phyloP scores from a whole-genome alignment of 1,140 invertebrate genomes.

The Zaprionus ornatus region DNA sequence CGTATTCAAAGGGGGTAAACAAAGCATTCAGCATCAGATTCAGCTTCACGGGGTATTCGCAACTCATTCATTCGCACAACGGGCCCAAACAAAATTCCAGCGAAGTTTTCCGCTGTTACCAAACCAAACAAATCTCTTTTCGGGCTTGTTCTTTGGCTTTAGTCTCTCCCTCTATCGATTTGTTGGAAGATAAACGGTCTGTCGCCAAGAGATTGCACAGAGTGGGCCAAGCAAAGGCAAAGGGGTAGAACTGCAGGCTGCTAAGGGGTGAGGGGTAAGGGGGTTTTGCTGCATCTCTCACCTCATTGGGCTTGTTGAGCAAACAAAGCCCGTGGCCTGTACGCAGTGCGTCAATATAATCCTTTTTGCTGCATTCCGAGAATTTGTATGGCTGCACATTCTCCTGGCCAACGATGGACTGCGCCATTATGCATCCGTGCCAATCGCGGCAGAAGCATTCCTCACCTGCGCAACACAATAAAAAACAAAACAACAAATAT shows the following conservation, averaged over 20 bases:
- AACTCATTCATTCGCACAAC: neutral
- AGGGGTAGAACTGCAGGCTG: too few species aligned
- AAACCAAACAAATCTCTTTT: neutral
- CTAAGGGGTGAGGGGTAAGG: neutral
- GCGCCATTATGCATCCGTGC: slow-evolving; percentile 98
- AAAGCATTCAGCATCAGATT: neutral
- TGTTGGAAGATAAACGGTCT: neutral
- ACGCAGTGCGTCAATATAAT: slow-evolving; percentile 92
- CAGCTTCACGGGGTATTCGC: neutral
- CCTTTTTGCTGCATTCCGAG: slow-evolving; percentile 93
- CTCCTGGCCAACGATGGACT: slow-evolving; percentile 94
- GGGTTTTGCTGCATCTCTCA: slow-evolving; percentile 80
- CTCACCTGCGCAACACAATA: slow-evolving; percentile 73
- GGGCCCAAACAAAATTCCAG: neutral
- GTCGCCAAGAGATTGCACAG: slow-evolving; percentile 2
- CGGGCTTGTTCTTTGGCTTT: neutral
- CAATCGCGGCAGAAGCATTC: slow-evolving; percentile 95
- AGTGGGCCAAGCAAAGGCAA: neutral
- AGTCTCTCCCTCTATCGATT: slow-evolving; percentile 7
- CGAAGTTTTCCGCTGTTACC: neutral
- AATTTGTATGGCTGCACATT: slow-evolving; percentile 97
- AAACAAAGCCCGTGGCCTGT: slow-evolving; percentile 93
- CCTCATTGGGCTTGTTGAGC: slow-evolving; percentile 96
- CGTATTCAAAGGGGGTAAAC: neutral
- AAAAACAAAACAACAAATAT: neutral